Evolutionary conservation across 1,140 invertebrate species (phyloP).

Genomic region (Papilio dardanus): DNA sequence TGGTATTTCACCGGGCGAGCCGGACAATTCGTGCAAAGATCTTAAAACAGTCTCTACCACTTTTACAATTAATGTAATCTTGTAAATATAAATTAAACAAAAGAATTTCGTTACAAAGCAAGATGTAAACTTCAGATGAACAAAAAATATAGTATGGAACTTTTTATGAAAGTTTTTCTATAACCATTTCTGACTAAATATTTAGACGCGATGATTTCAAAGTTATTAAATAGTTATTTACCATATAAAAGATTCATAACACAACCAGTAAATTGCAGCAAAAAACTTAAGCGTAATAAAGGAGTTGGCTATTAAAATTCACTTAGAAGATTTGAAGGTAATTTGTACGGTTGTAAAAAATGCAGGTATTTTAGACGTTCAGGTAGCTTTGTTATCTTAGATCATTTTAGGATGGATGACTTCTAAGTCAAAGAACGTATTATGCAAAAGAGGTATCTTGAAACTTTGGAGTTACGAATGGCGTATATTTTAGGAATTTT

Average conservation of each 20-base stretch:
- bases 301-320: constrained; percentile 56
- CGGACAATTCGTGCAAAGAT: no score
- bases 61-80: constrained; percentile 7
- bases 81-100: neutral
- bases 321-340: constrained; percentile 43
- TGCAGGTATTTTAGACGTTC: constrained; percentile 18
- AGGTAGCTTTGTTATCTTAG: constrained; percentile 5
- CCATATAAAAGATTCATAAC: constrained; percentile 21
- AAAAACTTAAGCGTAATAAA: constrained; percentile 46
- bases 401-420: neutral
- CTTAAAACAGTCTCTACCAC: no score
- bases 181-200: neutral
- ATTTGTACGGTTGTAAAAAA: constrained; percentile 40
- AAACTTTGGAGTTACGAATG: no score
- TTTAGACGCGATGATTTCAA: neutral
- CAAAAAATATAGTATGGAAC: neutral
- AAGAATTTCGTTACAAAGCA: neutral
- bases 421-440: no score
- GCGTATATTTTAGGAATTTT: no score
- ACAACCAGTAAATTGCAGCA: constrained; percentile 41
- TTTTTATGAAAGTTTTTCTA: neutral
- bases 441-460: no score
- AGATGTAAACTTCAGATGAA: neutral
- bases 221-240: neutral
- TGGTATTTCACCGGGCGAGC: no score